phyloP scores from a whole-genome alignment of 2,113 vertebrate species.

The Melozone crissalis region DNA sequence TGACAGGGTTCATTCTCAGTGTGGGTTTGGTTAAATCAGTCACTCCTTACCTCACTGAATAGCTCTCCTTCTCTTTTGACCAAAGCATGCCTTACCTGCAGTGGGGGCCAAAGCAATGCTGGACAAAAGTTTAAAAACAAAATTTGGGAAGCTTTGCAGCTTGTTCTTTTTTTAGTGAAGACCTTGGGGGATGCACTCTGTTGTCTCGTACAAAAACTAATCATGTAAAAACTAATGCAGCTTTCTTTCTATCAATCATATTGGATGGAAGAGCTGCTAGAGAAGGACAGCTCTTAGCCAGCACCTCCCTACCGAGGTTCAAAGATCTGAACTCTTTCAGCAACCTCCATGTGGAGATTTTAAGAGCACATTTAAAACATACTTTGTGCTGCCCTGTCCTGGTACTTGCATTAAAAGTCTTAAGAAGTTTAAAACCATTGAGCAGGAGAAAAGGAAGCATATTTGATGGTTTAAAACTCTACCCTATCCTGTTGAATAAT shows the following conservation, averaged over 20 bases:
- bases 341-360: slow-evolving; percentile 23
- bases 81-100: neutral
- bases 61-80: neutral
- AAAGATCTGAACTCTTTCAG: slow-evolving; percentile 19
- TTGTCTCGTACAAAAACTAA: slow-evolving; percentile 7
- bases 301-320: neutral
- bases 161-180: neutral
- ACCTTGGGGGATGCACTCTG: neutral
- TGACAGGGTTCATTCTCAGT: neutral
- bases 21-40: neutral
- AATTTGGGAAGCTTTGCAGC: neutral
- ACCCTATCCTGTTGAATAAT: neutral
- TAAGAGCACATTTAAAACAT: slow-evolving; percentile 16
- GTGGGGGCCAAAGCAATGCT: neutral
- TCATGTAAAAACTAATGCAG: neutral
- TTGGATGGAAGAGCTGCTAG: neutral
- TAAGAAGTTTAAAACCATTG: slow-evolving; percentile 24
- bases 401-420: slow-evolving; percentile 12
- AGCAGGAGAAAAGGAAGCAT: neutral
- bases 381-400: neutral
- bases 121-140: slow-evolving; percentile 10
- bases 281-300: slow-evolving; percentile 3
- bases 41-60: neutral
- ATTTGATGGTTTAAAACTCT: neutral
- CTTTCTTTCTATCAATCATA: neutral